Evolutionary conservation across 2,113 vertebrate species (phyloP).

Genomic region (Numida meleagris): DNA sequence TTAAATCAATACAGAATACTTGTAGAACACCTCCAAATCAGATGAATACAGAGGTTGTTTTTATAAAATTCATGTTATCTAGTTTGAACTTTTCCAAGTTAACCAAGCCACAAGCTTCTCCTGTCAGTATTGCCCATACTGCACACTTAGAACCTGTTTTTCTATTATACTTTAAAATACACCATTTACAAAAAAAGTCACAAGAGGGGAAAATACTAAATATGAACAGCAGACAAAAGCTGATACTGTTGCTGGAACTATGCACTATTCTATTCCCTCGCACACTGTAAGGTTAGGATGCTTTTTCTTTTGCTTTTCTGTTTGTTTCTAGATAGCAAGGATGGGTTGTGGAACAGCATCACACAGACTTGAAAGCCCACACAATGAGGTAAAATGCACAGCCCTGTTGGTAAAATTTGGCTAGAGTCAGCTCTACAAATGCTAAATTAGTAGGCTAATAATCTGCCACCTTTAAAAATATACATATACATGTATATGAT

Average conservation of each 20-base stretch:
- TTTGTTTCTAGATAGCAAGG: not conserved
- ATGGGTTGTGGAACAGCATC: not conserved
- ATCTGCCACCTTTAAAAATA: slow-evolving; percentile 10
- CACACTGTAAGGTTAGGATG: not conserved
- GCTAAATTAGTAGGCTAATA: not conserved
- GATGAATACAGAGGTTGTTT: not conserved
- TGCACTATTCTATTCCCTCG: not conserved
- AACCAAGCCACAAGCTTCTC: not conserved
- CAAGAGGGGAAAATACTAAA: not conserved
- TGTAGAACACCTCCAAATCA: not conserved
- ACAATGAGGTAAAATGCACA: slow-evolving; percentile 33
- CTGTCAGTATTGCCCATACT: not conserved
- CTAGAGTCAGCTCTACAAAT: not conserved
- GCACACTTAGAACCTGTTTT: not conserved
- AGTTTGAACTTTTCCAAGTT: not conserved
- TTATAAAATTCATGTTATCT: not conserved
- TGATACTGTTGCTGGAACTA: not conserved
- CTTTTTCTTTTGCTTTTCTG: not conserved
- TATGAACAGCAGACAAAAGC: not conserved
- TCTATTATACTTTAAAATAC: not conserved
- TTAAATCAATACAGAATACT: not conserved
- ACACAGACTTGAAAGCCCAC: slow-evolving; percentile 27
- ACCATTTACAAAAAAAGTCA: not conserved
- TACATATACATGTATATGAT: no score
- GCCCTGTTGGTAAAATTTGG: not conserved